These are phyloP conservation scores for Scaptomyza hsui DNA, from an alignment of 1,140 invertebrate species.

Conservation along the genomic window DNA sequence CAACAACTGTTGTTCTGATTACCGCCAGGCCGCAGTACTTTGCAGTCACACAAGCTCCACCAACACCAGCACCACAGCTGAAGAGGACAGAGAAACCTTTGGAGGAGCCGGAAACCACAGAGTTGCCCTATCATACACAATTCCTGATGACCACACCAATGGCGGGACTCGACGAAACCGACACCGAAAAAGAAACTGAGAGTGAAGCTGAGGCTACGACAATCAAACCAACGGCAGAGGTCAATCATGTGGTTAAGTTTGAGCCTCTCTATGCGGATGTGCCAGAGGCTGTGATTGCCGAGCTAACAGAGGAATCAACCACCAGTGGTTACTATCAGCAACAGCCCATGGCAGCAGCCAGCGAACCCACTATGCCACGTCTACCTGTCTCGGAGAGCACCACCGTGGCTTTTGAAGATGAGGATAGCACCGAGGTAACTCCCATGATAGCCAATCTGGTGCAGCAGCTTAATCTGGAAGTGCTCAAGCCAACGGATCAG, in stretches of 20 bases:
- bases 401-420: constrained; percentile 19
- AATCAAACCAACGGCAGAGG: constrained; percentile 15
- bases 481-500: constrained; percentile 71
- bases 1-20: constrained; percentile 63
- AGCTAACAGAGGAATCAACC: constrained; percentile 32
- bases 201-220: constrained; percentile 36
- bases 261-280: constrained; percentile 56
- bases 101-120: constrained; percentile 65
- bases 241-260: constrained; percentile 49
- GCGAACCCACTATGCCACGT: constrained; percentile 36
- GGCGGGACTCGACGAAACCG: constrained; percentile 32
- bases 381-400: constrained; percentile 57
- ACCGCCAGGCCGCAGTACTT: constrained; percentile 72
- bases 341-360: constrained; percentile 20
- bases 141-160: constrained; percentile 64
- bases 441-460: constrained; percentile 73
- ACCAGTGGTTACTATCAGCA: constrained; percentile 29
- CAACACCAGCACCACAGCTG: constrained; percentile 20
- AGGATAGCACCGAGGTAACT: constrained; percentile 63
- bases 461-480: constrained; percentile 72
- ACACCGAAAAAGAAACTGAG: constrained; percentile 1
- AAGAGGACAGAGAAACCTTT: constrained; percentile 22
- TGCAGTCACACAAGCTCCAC: constrained; percentile 28
- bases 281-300: constrained; percentile 39
- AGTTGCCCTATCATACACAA: constrained; percentile 54